Percentiles rank a stretch among this genome's conserved stretches.
Evolutionary conservation across 2,113 vertebrate genomes (phyloP).

Genomic region (Cryptotis parvus): DNA sequence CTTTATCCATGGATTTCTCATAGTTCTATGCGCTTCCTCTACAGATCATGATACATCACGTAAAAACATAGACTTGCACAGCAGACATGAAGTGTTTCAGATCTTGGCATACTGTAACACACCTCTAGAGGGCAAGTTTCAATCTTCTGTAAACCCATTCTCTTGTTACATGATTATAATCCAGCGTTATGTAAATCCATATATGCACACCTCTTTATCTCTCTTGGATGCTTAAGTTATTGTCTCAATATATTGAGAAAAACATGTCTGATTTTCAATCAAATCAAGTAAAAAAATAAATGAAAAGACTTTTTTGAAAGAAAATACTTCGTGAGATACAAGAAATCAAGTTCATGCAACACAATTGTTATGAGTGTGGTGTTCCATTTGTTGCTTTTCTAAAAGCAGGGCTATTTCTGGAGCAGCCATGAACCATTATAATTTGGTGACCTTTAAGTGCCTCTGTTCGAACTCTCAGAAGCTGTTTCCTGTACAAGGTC

Average conservation of each 20-base stretch:
- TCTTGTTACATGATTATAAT: not conserved
- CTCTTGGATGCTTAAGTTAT: not conserved
- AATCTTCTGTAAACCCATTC: not conserved
- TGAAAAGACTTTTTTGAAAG: not conserved
- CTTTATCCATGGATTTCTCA: not conserved
- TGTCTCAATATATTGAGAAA: not conserved
- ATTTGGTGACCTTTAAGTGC: constrained; percentile 20
- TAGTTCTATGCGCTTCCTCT: not conserved
- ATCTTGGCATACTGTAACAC: not conserved
- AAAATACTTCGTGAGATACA: not conserved
- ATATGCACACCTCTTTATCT: not conserved
- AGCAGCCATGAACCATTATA: not conserved
- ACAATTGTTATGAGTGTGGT: not conserved
- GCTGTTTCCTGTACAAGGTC: not conserved
- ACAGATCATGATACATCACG: not conserved
- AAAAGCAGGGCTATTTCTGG: not conserved
- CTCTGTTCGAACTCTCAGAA: not conserved
- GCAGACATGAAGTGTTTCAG: too few species aligned
- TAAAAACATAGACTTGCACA: not conserved
- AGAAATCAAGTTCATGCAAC: not conserved
- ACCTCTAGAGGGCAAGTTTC: not conserved
- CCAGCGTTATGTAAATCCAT: not conserved
- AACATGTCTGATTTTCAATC: not conserved
- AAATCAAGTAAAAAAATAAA: not conserved
- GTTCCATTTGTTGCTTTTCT: constrained; percentile 16